phyloP scores from a whole-genome alignment of 2,888 invertebrate genomes.

The Papilio gigon region DNA sequence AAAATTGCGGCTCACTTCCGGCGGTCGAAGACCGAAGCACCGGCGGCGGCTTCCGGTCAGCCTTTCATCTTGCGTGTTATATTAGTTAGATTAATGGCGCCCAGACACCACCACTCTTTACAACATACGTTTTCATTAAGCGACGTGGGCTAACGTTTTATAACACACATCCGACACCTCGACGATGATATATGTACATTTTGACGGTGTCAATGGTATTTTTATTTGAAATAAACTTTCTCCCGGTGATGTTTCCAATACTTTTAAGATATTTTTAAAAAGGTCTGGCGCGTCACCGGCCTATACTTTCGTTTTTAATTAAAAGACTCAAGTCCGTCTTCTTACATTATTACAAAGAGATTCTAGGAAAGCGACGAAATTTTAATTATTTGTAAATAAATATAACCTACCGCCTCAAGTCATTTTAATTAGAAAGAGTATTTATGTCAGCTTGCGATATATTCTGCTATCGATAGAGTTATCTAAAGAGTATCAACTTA shows the following conservation, averaged over 20 bases:
- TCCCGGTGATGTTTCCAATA: not conserved
- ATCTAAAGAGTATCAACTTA: not conserved
- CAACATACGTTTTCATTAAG: conserved; percentile 9
- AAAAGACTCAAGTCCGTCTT: not conserved
- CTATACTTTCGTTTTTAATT: not conserved
- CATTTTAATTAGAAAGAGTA: not conserved
- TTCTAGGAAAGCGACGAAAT: not conserved
- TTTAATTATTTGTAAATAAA: not conserved
- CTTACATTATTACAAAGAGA: not conserved
- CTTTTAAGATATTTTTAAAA: not conserved
- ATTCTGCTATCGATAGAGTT: not conserved
- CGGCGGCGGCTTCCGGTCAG: conserved; percentile 67
- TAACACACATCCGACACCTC: conserved; percentile 18
- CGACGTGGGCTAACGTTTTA: conserved; percentile 18
- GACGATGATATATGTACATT: conserved; percentile 3
- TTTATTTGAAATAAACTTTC: not conserved
- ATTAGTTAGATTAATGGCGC: conserved; percentile 57
- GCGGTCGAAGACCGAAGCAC: conserved; percentile 64
- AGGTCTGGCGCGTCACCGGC: not conserved
- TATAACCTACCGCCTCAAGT: not conserved
- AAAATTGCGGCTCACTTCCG: conserved; percentile 77
- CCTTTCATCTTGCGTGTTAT: conserved; percentile 70
- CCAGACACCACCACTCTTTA: conserved; percentile 42
- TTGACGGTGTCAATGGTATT: conserved; percentile 2
- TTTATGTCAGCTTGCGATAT: not conserved